Evolutionary conservation across 2,888 invertebrate species (phyloP), one percentile per base, ranked within the genome.

Genomic region (Thereva unica): DNA sequence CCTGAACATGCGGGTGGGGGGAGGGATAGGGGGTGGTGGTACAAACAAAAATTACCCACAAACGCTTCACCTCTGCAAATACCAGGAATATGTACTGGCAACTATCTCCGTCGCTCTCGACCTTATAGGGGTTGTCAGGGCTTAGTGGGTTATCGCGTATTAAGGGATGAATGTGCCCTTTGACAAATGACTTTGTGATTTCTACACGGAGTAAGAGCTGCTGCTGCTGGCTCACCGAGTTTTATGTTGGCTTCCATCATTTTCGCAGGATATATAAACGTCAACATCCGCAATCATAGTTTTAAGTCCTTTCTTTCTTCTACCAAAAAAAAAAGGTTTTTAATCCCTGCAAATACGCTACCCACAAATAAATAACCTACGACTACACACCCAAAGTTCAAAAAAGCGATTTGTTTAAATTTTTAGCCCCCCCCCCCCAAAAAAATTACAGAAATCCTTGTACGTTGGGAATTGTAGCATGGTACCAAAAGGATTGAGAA

Each of bases 1-100:
- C 9, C 35, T 9, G 34, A 8, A 37, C 40, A 2, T 61, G 34
- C 8, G n/a, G 50, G 34, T 1, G 23, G 23, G 23, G 23, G 23
- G 23, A 2, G 23, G 23, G 23, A 23, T 23, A 23, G 23, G 23
- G 23, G 23, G 2, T 1, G 23, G 23, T 23, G 23, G 1, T 23
- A 35, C 50, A 61, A 61, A 61, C 61, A 61, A 61, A 61, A 34
- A 59, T 59, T 35, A 61, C 61, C 42, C 61, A 50, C 49, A 49
- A 61, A 41, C 61, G 50, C 61, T 61, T 61, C 50, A 50, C 61
- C 61, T 8, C 40, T 40, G 41, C 41, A 55, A 47, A 5, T 10
- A 47, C 10, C n/a, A 9, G 7, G 50, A 23, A 61, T 61, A 50
- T 35, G 61, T 8, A 61, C 12, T 37, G 50, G 50, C 10, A 49